Evolutionary conservation across 2,797 vertebrate species (phyloP).

Genomic region (Muscicapa striata): DNA sequence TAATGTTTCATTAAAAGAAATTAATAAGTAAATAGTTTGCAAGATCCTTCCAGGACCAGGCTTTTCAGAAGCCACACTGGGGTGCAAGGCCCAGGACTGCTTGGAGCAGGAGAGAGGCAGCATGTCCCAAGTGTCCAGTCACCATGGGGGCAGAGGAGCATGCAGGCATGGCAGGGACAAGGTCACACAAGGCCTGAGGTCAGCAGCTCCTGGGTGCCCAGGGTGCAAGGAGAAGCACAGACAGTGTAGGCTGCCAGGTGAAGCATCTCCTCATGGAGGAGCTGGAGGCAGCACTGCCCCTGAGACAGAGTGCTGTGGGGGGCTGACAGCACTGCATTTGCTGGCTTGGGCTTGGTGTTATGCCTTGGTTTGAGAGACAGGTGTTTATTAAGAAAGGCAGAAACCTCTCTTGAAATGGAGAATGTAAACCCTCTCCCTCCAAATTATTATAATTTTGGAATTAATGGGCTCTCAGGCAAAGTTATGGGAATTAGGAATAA

Average conservation of each 20-base stretch:
- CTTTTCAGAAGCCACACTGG: not conserved
- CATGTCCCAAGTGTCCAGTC: fast-evolving
- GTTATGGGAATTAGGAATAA: too few relatives aligned
- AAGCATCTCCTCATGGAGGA: fast-evolving
- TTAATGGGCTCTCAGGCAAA: too few relatives aligned
- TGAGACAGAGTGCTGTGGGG: fast-evolving
- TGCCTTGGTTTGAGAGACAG: too few relatives aligned
- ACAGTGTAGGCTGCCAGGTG: not conserved
- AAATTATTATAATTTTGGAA: too few relatives aligned
- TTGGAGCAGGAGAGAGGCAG: not conserved
- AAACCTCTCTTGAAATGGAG: too few relatives aligned
- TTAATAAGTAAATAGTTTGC: not conserved
- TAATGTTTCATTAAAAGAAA: not conserved
- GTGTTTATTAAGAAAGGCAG: too few relatives aligned
- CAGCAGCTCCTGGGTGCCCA: fast-evolving
- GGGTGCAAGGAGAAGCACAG: fast-evolving
- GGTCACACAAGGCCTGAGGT: fast-evolving
- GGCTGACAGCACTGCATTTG: not conserved
- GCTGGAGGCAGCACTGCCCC: fast-evolving
- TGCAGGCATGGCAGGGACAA: not conserved
- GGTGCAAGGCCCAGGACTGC: fast-evolving
- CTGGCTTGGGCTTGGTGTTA: not conserved
- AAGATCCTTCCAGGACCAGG: not conserved
- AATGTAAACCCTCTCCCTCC: too few relatives aligned
- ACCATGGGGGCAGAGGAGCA: fast-evolving